phyloP scores from a whole-genome alignment of 2,888 invertebrate genomes.

The Lasioglossum marginatum region DNA sequence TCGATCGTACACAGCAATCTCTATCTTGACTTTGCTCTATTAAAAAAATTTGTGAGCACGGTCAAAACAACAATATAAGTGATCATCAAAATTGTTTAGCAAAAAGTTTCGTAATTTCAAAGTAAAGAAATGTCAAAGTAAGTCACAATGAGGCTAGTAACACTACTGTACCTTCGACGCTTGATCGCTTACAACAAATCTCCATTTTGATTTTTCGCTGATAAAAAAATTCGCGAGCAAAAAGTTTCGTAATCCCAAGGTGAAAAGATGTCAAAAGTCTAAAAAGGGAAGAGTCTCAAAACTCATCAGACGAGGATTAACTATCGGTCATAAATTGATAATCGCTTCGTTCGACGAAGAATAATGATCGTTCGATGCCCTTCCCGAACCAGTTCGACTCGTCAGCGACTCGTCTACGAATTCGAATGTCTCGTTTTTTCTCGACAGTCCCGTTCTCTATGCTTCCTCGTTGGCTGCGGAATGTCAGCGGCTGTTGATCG shows the following conservation, averaged over 20 bases:
- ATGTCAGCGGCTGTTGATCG: slow-evolving; percentile 3
- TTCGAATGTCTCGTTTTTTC: slow-evolving; percentile 42
- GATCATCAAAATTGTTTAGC: no score
- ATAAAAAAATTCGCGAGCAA: background rate
- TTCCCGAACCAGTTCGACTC: slow-evolving; percentile 48
- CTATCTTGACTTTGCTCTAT: no score
- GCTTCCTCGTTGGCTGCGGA: slow-evolving; percentile 18
- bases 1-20: no score
- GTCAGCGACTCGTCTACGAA: slow-evolving; percentile 46
- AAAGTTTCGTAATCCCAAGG: background rate
- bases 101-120: no score
- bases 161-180: background rate
- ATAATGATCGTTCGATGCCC: slow-evolving; percentile 39
- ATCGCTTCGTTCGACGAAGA: background rate
- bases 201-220: background rate
- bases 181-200: background rate
- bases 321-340: background rate
- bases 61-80: no score
- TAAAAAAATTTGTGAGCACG: no score
- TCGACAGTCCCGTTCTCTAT: slow-evolving; percentile 33
- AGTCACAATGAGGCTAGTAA: no score
- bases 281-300: background rate
- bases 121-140: no score
- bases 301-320: background rate
- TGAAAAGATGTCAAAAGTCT: background rate